Percentiles rank a stretch among this genome's conserved stretches.
Conservation (phyloP, 2,888 invertebrate species). For the Leucophora obtusa region DNA sequence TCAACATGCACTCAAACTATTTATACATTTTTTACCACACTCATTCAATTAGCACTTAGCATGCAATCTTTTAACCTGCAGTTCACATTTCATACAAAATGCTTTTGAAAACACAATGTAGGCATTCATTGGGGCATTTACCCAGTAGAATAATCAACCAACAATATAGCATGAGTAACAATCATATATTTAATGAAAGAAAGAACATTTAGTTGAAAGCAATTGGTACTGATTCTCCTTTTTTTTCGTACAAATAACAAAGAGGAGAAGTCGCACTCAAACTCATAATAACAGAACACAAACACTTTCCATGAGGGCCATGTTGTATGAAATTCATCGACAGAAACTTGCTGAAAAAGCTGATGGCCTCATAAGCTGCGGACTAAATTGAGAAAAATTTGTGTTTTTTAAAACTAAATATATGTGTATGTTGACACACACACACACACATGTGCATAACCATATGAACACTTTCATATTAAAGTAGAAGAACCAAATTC, state of each 20-base stretch:
- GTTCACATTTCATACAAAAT: not conserved
- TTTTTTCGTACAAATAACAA: not conserved
- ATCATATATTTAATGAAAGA: not conserved
- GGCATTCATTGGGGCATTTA: not conserved
- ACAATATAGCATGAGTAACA: not conserved
- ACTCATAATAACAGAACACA: not conserved
- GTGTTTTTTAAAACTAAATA: slow-evolving; percentile 26
- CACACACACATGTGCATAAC: not conserved
- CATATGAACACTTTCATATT: not conserved
- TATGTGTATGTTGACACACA: not conserved
- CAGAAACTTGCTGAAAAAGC: slow-evolving; percentile 8
- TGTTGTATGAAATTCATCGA: not conserved
- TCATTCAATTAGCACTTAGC: too few relatives aligned
- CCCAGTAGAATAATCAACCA: not conserved
- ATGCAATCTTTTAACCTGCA: too few relatives aligned
- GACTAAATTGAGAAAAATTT: slow-evolving; percentile 49
- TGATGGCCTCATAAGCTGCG: slow-evolving; percentile 34
- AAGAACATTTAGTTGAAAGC: not conserved
- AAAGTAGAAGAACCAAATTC: not conserved
- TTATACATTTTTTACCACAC: too few relatives aligned
- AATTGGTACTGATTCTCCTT: slow-evolving; percentile 5
- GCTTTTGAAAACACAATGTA: too few relatives aligned
- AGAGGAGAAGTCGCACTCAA: slow-evolving; percentile 5
- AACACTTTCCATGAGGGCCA: not conserved
- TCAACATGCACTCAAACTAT: too few relatives aligned